These are phyloP conservation scores for Penaeus monodon DNA, from an alignment of 2,888 invertebrate species.

Conservation along the genomic window DNA sequence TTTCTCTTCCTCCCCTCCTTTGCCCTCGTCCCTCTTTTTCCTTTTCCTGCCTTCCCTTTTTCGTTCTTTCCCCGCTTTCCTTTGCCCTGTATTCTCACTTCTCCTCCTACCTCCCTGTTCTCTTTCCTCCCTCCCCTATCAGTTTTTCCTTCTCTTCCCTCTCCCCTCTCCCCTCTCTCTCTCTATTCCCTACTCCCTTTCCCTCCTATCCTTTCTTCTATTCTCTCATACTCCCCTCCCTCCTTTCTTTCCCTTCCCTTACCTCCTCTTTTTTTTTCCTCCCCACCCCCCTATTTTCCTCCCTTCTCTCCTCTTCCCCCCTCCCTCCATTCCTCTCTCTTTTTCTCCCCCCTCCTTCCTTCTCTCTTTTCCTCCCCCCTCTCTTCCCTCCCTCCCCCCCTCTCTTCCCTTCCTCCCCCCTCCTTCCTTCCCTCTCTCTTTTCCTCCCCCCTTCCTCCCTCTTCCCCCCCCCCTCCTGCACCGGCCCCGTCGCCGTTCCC, in stretches of 20 bases:
- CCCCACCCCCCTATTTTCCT: too few relatives aligned
- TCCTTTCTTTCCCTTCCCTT: background rate
- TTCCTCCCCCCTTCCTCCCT: background rate
- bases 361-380: background rate
- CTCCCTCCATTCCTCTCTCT: too few relatives aligned
- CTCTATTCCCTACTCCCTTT: too few relatives aligned
- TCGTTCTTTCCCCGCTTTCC: background rate
- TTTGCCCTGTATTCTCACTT: background rate
- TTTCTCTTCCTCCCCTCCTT: background rate
- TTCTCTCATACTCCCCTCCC: background rate
- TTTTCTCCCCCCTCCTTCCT: background rate
- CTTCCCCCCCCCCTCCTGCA: background rate
- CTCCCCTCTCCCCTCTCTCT: background rate
- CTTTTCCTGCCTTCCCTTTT: too few relatives aligned
- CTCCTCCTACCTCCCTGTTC: background rate
- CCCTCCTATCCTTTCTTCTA: background rate
- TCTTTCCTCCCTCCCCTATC: background rate
- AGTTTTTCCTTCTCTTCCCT: background rate
- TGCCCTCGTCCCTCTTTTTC: background rate
- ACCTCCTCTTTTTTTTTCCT: background rate
- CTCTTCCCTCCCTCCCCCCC: too few relatives aligned
- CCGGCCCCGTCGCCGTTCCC: background rate
- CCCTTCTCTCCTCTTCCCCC: background rate
- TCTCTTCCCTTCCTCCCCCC: background rate
- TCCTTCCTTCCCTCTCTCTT: background rate